Evolutionary conservation across 2,797 vertebrate genomes (phyloP).

Genomic region (Dendrocincla tyrannina): DNA sequence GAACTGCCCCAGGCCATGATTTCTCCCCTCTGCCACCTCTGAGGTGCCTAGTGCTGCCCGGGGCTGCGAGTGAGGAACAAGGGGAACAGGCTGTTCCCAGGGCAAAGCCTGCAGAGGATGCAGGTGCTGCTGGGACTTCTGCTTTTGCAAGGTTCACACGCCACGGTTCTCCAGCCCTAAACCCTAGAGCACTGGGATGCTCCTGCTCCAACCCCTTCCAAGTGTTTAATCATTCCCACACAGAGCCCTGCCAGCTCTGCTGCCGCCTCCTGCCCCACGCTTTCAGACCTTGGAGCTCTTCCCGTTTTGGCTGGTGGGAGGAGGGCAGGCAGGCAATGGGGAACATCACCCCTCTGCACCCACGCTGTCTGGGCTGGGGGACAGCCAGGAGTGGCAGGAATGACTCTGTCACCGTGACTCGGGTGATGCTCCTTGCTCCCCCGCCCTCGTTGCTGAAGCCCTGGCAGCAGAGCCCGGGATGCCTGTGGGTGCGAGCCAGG

Average conservation of each 20-base stretch:
- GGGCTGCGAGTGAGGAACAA: not conserved
- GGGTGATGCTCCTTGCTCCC: not conserved
- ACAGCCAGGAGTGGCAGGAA: not conserved
- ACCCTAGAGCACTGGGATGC: not conserved
- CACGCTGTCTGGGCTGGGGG: not conserved
- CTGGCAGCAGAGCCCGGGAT: not conserved
- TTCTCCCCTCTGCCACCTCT: not conserved
- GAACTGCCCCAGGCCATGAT: not conserved
- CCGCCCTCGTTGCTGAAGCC: not conserved
- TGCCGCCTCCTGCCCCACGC: not conserved
- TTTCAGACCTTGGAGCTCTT: not conserved
- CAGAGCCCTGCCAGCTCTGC: not conserved
- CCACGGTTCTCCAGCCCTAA: not conserved
- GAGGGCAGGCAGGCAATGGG: not conserved
- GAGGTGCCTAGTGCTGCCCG: not conserved
- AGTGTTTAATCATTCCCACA: not conserved
- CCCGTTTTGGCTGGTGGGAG: not conserved
- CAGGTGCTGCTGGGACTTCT: not conserved
- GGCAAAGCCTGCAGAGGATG: not conserved
- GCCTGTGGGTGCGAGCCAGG: not conserved
- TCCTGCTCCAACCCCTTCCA: not conserved
- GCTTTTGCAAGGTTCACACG: slow-evolving; percentile 10
- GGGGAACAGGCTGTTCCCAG: not conserved
- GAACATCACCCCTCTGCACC: not conserved
- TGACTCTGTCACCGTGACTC: not conserved